Conservation (phyloP, 2,888 invertebrate genomes). For the Geophilus truncorum region DNA sequence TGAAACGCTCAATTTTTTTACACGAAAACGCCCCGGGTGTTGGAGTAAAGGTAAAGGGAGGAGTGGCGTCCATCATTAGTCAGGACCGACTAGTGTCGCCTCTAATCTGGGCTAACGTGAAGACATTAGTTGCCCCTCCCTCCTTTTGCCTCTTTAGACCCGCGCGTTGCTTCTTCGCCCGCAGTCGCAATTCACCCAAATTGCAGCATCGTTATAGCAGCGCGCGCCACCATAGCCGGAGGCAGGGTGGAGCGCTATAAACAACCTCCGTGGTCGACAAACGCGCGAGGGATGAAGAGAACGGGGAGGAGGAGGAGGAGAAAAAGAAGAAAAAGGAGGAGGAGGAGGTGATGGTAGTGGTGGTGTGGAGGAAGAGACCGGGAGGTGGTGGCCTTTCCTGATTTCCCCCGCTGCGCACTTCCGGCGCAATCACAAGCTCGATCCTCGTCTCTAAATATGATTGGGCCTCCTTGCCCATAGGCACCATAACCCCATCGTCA, state of each 20-base stretch:
- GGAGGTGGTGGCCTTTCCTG: constrained; percentile 16
- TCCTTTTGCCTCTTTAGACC: constrained; percentile 10
- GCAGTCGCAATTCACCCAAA: constrained; percentile 28
- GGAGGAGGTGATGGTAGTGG: not conserved
- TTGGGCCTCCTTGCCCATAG: not conserved
- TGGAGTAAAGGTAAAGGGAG: not conserved
- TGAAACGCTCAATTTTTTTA: not conserved
- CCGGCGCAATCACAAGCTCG: constrained; percentile 20
- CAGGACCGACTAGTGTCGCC: constrained; percentile 25
- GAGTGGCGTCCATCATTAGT: constrained; percentile 28
- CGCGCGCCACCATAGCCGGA: constrained; percentile 19
- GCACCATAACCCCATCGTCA: constrained; percentile 14
- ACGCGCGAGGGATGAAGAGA: too few species aligned
- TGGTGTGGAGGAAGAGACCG: not conserved
- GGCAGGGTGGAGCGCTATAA: constrained; percentile 20
- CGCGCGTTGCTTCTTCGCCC: constrained; percentile 17
- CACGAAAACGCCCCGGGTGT: not conserved
- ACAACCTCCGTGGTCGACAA: constrained; percentile 12
- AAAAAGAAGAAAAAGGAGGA: not conserved
- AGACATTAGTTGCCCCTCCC: constrained; percentile 19
- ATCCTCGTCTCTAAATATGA: constrained; percentile 2
- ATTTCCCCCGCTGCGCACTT: constrained; percentile 20
- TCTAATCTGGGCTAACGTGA: constrained; percentile 31
- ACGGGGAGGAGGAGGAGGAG: not conserved
- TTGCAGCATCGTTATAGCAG: constrained; percentile 27